Evolutionary conservation across 2,113 vertebrate species (phyloP).

Genomic region (Poeciliopsis turrubarensis): DNA sequence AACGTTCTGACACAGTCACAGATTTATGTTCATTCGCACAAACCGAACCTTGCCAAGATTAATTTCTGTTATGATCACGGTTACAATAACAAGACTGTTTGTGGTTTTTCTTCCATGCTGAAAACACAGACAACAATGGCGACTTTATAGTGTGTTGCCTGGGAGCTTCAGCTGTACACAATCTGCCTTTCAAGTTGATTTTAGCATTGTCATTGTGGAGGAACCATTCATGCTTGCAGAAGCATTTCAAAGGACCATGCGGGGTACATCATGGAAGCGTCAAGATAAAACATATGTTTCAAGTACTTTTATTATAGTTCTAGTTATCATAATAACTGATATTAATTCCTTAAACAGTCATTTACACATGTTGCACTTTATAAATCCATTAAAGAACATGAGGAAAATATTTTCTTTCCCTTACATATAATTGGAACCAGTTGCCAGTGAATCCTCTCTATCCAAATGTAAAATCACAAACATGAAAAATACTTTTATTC

Average conservation of each 20-base stretch:
- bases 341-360: neutral
- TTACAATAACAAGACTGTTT: neutral
- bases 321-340: no score
- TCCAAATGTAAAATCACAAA: slow-evolving; percentile 3
- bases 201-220: neutral
- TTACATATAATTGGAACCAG: neutral
- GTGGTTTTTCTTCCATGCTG: neutral
- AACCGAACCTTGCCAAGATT: neutral
- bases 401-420: neutral
- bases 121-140: slow-evolving; percentile 11
- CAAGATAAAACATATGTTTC: neutral
- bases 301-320: neutral
- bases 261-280: neutral
- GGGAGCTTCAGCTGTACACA: neutral
- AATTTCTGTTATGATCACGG: neutral
- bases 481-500: neutral
- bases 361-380: neutral
- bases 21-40: neutral
- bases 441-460: neutral
- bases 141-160: neutral
- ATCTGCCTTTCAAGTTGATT: neutral
- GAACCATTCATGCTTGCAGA: neutral
- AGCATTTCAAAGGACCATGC: neutral
- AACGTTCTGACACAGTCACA: neutral
- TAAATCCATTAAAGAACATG: neutral